A percentile compares a stretch with the other conserved stretches of the same genome.
Evolutionary conservation across 1,140 invertebrate species (phyloP).

Genomic region (Aphaenogaster ashmeadi): DNA sequence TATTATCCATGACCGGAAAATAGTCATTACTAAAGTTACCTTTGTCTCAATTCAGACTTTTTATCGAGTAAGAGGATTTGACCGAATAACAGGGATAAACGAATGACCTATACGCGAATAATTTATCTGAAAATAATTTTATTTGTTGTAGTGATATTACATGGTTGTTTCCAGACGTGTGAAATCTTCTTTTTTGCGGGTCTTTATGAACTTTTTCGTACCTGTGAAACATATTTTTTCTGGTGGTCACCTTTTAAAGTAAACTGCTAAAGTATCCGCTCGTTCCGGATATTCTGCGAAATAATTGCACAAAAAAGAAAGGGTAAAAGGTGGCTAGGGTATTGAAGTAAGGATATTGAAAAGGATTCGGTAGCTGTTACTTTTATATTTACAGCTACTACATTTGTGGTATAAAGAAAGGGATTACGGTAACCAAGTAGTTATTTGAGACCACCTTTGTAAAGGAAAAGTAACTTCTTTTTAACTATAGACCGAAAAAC

Average conservation of each 20-base stretch:
- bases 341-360: neutral
- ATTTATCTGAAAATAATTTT: neutral
- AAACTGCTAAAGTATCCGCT: neutral
- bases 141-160: neutral
- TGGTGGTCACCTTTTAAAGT: neutral
- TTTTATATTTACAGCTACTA: neutral
- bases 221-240: neutral
- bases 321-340: neutral
- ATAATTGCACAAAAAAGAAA: neutral
- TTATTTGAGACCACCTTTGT: neutral
- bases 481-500: constrained; percentile 5
- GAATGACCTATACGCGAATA: neutral
- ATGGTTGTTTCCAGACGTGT: neutral
- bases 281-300: neutral
- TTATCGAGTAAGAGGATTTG: neutral
- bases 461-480: constrained; percentile 74
- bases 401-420: neutral
- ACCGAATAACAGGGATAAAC: neutral
- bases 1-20: neutral
- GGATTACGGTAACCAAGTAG: neutral
- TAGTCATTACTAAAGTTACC: neutral
- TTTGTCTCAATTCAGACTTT: neutral
- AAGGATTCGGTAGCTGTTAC: neutral
- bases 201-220: neutral
- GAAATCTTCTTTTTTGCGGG: neutral